A percentile compares a stretch with the other conserved stretches of the same genome.
These are phyloP conservation scores for Drosophila phalerata DNA, from an alignment of 2,888 invertebrate genomes.

Conservation along the genomic window DNA sequence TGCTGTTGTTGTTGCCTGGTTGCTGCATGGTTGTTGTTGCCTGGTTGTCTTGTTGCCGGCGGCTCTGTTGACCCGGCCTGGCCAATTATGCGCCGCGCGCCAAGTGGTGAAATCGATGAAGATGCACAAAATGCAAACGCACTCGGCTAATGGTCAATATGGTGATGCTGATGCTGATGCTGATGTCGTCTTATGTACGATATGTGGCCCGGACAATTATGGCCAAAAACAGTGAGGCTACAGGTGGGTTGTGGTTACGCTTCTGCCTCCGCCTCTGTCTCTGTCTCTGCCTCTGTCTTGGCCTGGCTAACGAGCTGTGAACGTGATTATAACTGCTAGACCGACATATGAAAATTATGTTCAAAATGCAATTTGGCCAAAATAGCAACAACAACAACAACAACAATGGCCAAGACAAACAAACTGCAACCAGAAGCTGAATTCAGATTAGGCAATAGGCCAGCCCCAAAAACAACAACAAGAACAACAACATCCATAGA, in stretches of 20 bases:
- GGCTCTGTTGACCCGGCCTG: slow-evolving; percentile 69
- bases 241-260: slow-evolving; percentile 74
- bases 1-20: slow-evolving; percentile 39
- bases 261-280: slow-evolving; percentile 4
- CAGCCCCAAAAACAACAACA: slow-evolving; percentile 17
- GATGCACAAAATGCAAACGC: slow-evolving; percentile 81
- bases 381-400: slow-evolving; percentile 33
- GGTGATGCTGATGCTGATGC: slow-evolving; percentile 68
- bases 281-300: slow-evolving; percentile 10
- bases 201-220: slow-evolving; percentile 79
- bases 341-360: slow-evolving; percentile 82
- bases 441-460: slow-evolving; percentile 69
- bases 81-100: slow-evolving; percentile 79
- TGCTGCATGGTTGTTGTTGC: slow-evolving; percentile 22
- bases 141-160: slow-evolving; percentile 81
- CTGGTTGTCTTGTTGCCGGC: slow-evolving; percentile 25
- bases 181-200: slow-evolving; percentile 67
- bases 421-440: slow-evolving; percentile 58
- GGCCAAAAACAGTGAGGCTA: slow-evolving; percentile 62
- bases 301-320: slow-evolving; percentile 77
- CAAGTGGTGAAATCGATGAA: slow-evolving; percentile 82
- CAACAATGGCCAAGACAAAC: slow-evolving; percentile 60
- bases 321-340: slow-evolving; percentile 78
- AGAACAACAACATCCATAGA: slow-evolving; percentile 27
- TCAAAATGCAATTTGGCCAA: slow-evolving; percentile 77